phyloP scores from a whole-genome alignment of 2,113 vertebrate genomes.

The Bujurquina vittata region DNA sequence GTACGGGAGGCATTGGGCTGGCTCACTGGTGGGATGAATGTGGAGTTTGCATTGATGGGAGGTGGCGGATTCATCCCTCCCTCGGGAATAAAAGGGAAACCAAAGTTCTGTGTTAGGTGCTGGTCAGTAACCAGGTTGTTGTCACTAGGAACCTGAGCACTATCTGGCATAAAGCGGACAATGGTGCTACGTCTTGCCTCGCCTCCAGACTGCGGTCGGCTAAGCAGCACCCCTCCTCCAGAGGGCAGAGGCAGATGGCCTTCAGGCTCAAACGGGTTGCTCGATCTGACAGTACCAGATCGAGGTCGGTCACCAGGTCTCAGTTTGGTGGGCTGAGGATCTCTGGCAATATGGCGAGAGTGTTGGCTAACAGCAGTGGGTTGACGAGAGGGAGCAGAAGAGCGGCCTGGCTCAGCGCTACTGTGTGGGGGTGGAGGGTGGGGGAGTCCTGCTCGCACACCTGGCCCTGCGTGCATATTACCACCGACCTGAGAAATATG shows the following conservation, averaged over 20 bases:
- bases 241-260: slow-evolving; percentile 88
- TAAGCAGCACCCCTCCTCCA: slow-evolving; percentile 87
- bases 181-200: slow-evolving; percentile 91
- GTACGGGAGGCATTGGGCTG: slow-evolving; percentile 90
- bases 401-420: slow-evolving; percentile 87
- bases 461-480: slow-evolving; percentile 88
- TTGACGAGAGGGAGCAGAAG: slow-evolving; percentile 81
- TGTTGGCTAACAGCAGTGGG: slow-evolving; percentile 88
- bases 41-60: slow-evolving; percentile 91
- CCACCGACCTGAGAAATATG: slow-evolving; percentile 90
- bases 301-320: slow-evolving; percentile 89
- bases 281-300: slow-evolving; percentile 87
- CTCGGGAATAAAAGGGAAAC: slow-evolving; percentile 94
- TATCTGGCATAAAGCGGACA: slow-evolving; percentile 93
- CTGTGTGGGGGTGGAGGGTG: slow-evolving; percentile 89
- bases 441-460: slow-evolving; percentile 85
- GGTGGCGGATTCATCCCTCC: slow-evolving; percentile 93
- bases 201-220: slow-evolving; percentile 86
- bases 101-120: slow-evolving; percentile 94
- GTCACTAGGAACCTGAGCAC: slow-evolving; percentile 88
- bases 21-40: slow-evolving; percentile 95
- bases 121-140: slow-evolving; percentile 90
- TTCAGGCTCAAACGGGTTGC: slow-evolving; percentile 91
- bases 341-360: slow-evolving; percentile 88
- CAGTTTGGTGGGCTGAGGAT: slow-evolving; percentile 85